A percentile compares a stretch with the other conserved stretches of the same genome.
Conservation (phyloP, 2,113 vertebrate genomes). For the Climacteris rufus region DNA sequence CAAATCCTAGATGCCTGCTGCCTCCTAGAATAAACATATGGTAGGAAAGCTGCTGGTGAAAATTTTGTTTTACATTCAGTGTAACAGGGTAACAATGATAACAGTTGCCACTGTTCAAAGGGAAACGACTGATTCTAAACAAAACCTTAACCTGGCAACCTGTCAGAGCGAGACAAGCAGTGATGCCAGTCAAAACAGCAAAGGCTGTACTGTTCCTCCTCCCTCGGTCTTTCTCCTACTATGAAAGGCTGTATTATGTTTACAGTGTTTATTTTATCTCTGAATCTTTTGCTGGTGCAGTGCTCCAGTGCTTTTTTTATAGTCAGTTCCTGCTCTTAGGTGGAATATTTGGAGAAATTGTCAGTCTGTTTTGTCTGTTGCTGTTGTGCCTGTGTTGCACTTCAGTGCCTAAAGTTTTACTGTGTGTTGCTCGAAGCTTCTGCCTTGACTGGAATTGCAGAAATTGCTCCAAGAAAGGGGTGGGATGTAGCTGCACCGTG, state of each 20-base stretch:
- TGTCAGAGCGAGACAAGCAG: conserved; percentile 36
- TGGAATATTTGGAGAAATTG: conserved; percentile 24
- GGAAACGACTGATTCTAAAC: conserved; percentile 57
- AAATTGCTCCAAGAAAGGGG: background rate
- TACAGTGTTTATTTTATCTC: conserved; percentile 63
- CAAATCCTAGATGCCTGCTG: conserved; percentile 50
- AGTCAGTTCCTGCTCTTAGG: conserved; percentile 1
- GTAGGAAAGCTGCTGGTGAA: conserved; percentile 59
- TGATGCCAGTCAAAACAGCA: conserved; percentile 66
- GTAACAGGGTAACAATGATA: conserved; percentile 63
- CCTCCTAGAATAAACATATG: conserved; percentile 60
- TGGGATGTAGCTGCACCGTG: background rate
- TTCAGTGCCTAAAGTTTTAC: background rate
- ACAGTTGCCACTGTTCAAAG: conserved; percentile 64
- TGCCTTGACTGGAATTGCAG: background rate
- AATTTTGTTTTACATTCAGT: conserved; percentile 62
- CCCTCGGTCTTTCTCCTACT: conserved; percentile 45
- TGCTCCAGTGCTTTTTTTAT: background rate
- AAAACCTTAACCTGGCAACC: conserved; percentile 62
- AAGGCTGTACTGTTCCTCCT: conserved; percentile 65
- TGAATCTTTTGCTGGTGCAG: conserved; percentile 41
- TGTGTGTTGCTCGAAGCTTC: background rate
- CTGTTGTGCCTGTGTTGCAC: background rate
- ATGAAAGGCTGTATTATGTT: conserved; percentile 64
- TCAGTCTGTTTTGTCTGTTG: conserved; percentile 4